Percentiles rank a stretch among this genome's conserved stretches.
phyloP scores from a whole-genome alignment of 2,888 invertebrate species.

The Torymus tubicola region DNA sequence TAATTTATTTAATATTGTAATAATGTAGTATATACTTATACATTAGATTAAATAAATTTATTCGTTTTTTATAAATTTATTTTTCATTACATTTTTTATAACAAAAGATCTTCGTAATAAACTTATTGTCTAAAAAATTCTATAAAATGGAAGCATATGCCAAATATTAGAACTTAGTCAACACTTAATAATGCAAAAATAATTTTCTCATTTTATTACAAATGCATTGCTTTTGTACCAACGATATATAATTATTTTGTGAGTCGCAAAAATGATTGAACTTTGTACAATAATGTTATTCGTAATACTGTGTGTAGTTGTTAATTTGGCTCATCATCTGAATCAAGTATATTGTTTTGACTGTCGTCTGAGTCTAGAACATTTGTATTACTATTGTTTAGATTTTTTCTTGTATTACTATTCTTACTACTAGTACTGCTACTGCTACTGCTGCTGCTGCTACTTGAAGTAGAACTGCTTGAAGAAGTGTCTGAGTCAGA shows the following conservation, averaged over 20 bases:
- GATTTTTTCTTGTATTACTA: slow-evolving; percentile 35
- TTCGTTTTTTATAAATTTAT: slow-evolving; percentile 42
- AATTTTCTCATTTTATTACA: not conserved
- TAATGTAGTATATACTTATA: slow-evolving; percentile 26
- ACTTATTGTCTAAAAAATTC: slow-evolving; percentile 15
- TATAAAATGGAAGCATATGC: slow-evolving; percentile 26
- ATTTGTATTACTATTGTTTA: slow-evolving; percentile 52
- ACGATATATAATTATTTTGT: not conserved
- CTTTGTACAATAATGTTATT: slow-evolving; percentile 26
- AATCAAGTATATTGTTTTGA: slow-evolving; percentile 63
- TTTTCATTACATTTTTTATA: slow-evolving; percentile 19
- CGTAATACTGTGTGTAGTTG: slow-evolving; percentile 11
- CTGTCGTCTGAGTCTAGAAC: slow-evolving; percentile 69
- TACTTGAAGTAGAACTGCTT: slow-evolving; percentile 57
- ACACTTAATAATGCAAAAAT: not conserved
- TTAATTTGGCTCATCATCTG: slow-evolving; percentile 66
- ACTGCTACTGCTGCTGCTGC: slow-evolving; percentile 55
- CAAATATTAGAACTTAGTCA: not conserved
- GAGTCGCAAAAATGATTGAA: slow-evolving; percentile 22
- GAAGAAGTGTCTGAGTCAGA: slow-evolving; percentile 60
- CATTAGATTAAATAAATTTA: slow-evolving; percentile 43
- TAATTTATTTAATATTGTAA: slow-evolving; percentile 52
- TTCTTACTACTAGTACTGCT: slow-evolving; percentile 26
- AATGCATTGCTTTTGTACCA: not conserved
- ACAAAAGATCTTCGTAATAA: slow-evolving; percentile 23